Conservation (phyloP, 2,797 vertebrate genomes). For the Poecilia wingei region DNA sequence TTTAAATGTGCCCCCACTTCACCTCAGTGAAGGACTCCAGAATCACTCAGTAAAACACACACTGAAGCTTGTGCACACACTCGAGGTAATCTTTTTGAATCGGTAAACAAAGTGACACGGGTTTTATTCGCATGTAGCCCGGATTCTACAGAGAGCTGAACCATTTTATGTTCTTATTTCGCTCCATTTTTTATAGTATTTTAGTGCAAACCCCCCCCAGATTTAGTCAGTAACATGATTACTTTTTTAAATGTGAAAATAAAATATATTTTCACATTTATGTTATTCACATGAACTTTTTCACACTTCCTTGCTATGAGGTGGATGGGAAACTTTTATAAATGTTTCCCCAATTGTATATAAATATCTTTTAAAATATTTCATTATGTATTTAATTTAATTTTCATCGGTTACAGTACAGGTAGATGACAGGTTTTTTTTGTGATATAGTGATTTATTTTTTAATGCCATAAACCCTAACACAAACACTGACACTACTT, state of each 20-base stretch:
- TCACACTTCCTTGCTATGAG: background rate
- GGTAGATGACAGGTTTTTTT: background rate
- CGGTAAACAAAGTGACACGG: constrained; percentile 10
- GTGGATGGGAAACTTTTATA: background rate
- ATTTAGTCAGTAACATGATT: background rate
- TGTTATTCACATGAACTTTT: background rate
- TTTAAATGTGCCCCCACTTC: constrained; percentile 82
- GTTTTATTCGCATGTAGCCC: background rate
- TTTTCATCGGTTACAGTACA: background rate
- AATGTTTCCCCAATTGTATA: background rate
- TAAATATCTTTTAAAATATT: background rate
- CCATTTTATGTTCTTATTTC: background rate
- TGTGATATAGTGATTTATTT: too few species aligned
- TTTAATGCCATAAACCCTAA: too few species aligned
- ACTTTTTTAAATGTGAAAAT: background rate
- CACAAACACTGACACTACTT: background rate
- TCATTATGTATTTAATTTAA: background rate
- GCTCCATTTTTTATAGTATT: background rate
- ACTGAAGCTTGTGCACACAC: constrained; percentile 56
- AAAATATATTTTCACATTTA: background rate
- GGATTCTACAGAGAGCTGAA: background rate
- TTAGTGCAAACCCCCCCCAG: background rate
- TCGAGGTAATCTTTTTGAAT: constrained; percentile 25
- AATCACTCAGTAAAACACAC: constrained; percentile 73
- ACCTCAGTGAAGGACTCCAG: constrained; percentile 72